Base-by-base conservation (phyloP, 2,113 vertebrate species). In the Stigmatopora nigra region DNA sequence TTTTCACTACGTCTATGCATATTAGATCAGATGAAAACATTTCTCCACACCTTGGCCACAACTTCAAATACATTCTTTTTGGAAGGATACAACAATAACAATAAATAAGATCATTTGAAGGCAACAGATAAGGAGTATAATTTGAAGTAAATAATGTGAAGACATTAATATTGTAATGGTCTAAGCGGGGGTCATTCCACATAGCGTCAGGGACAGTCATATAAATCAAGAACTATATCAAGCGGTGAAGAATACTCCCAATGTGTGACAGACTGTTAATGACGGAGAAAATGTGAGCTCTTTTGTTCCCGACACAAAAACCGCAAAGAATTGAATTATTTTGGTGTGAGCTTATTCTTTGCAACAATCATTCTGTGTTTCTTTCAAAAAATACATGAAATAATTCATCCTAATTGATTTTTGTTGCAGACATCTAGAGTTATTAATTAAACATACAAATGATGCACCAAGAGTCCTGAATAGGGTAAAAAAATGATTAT, bases 81-180 rank as follows among this genome's bases (percentile, higher is more conserved):
- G n/a, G n/a, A n/a, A n/a, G n/a, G n/a, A n/a, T 20, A 3, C 2
- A 5, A 55, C 12, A 14, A 56, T 2, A 25, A 55, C 31, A 55
- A 55, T 14, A 25, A 25, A 55, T 7, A 55, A 15, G 53, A 56
- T 13, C 1, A 4, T 56, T 56, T 56, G 25, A 15, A 56, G 53
- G 53, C 31, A 6, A 25, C 52, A 55, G 20, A 14, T 19, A 25
- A 25, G 12, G 52, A 55, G 22, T 20, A 55, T 12, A 5, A 3
- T 55, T 55, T 55, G 14, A 15, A 56, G 53, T 22, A 56, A 6
- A 15, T 31, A 15, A 48, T 15, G 36, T 63, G 25, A 38, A 67
- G 64, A 84, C 78, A 82, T 79, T 76, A 84, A 81, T 82, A 76
- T 84, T 82, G 79, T 76, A 86, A 73, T 71, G 67, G 52, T 36